These are phyloP conservation scores for Amblyraja radiata DNA, from an alignment of 2,797 vertebrate species.

Conservation along the genomic window DNA sequence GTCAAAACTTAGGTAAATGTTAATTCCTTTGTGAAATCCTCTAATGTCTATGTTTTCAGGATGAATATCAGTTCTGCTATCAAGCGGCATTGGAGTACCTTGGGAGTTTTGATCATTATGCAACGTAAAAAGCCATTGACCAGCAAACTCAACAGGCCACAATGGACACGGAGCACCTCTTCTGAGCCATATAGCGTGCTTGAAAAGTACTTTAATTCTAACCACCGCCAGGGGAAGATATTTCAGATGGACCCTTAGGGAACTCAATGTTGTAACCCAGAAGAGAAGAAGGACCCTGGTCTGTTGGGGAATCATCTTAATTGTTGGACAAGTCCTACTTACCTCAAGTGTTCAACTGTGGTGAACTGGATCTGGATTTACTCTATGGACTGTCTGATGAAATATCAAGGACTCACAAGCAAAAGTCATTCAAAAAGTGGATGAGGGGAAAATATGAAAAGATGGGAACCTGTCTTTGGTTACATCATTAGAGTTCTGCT, in stretches of 20 bases:
- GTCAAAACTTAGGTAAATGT: not conserved
- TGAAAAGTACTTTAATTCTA: slow-evolving; percentile 52
- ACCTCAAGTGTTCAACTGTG: slow-evolving; percentile 76
- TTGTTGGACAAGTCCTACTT: slow-evolving; percentile 66
- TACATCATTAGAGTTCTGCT: slow-evolving; percentile 54
- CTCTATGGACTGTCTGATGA: slow-evolving; percentile 56
- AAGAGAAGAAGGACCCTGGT: slow-evolving; percentile 37
- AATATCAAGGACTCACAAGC: slow-evolving; percentile 20
- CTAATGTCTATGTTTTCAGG: slow-evolving; percentile 56
- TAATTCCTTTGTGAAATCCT: not conserved
- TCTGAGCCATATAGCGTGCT: slow-evolving; percentile 75
- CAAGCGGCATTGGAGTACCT: slow-evolving; percentile 96
- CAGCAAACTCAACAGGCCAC: slow-evolving; percentile 55
- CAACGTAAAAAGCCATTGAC: slow-evolving; percentile 97
- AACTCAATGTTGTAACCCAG: slow-evolving; percentile 38
- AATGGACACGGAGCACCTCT: slow-evolving; percentile 59
- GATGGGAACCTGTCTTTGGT: slow-evolving; percentile 47
- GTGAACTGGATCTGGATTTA: slow-evolving; percentile 52
- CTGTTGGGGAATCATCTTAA: slow-evolving; percentile 52
- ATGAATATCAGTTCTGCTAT: slow-evolving; percentile 98
- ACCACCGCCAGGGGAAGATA: slow-evolving; percentile 30
- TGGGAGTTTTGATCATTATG: slow-evolving; percentile 99
- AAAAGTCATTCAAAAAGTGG: slow-evolving; percentile 19
- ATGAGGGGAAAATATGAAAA: slow-evolving; percentile 40
- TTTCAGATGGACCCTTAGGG: slow-evolving; percentile 35